These are phyloP conservation scores for Dysmachus trigonus DNA, from an alignment of 2,888 invertebrate species.

Conservation along the genomic window DNA sequence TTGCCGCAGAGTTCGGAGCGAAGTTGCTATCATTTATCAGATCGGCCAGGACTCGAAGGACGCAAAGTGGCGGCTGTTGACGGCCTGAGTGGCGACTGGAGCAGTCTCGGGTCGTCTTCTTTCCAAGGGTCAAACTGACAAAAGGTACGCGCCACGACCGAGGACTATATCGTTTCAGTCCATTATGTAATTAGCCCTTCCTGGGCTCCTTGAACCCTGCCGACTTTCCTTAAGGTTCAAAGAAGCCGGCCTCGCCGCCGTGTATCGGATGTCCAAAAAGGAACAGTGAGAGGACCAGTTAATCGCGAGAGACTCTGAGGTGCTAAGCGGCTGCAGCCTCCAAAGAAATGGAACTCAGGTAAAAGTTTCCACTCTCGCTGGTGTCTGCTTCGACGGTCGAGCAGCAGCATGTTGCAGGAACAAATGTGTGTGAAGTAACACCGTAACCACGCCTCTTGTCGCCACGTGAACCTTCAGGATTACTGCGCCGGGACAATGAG, in stretches of 20 bases:
- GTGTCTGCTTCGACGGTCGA: background rate
- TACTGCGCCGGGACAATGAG: background rate
- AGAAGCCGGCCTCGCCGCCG: background rate
- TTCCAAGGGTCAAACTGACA: constrained; percentile 1
- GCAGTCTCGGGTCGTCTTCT: background rate
- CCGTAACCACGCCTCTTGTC: constrained; percentile 21
- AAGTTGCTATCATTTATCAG: background rate
- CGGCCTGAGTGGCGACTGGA: background rate
- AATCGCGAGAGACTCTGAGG: background rate
- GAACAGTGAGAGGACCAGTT: background rate
- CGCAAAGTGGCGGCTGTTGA: background rate
- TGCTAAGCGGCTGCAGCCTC: background rate
- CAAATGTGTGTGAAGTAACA: background rate
- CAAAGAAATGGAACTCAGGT: background rate
- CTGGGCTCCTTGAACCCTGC: background rate
- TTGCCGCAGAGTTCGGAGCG: background rate
- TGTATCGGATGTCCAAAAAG: background rate
- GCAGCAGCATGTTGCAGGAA: constrained; percentile 9
- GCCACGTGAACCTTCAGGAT: constrained; percentile 7
- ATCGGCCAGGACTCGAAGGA: background rate
- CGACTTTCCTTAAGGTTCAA: constrained; percentile 2
- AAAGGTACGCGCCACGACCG: background rate
- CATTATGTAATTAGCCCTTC: constrained; percentile 23
- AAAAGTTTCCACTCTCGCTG: background rate
- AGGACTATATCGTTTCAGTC: constrained; percentile 6